Evolutionary conservation across 2,888 invertebrate species (phyloP).

Genomic region (Diloba caeruleocephala): DNA sequence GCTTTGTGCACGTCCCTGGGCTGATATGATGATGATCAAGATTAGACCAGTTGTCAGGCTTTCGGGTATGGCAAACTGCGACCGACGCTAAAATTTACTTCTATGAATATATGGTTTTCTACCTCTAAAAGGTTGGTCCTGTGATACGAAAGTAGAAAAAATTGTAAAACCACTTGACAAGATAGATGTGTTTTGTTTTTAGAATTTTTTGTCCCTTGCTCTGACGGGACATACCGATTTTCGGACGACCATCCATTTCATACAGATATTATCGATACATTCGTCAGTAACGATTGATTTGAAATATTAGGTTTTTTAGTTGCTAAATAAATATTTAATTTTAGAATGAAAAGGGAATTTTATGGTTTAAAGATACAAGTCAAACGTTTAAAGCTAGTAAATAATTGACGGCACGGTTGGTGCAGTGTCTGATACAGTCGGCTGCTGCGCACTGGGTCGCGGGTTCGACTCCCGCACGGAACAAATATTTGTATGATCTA

Average conservation of each 20-base stretch:
- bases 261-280: constrained; percentile 62
- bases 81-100: too few relatives aligned
- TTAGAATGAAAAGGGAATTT: background rate
- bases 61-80: too few relatives aligned
- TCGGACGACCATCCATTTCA: constrained; percentile 72
- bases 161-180: constrained; percentile 68
- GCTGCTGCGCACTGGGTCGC: too few relatives aligned
- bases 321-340: constrained; percentile 12
- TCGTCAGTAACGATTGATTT: constrained; percentile 71
- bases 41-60: too few relatives aligned
- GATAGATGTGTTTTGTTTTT: constrained; percentile 64
- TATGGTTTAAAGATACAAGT: too few relatives aligned
- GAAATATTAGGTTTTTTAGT: constrained; percentile 50
- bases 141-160: constrained; percentile 54
- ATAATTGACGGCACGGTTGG: too few relatives aligned
- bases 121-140: background rate
- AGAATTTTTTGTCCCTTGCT: constrained; percentile 65
- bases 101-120: constrained; percentile 29
- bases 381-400: too few relatives aligned
- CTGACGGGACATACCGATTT: constrained; percentile 75
- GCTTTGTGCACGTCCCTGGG: too few relatives aligned
- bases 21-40: too few relatives aligned
- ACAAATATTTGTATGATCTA: too few relatives aligned
- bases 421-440: too few relatives aligned
- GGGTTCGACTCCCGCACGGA: too few relatives aligned